These are phyloP conservation scores for Eufriesea mexicana DNA, from an alignment of 1,140 invertebrate species.

Conservation along the genomic window DNA sequence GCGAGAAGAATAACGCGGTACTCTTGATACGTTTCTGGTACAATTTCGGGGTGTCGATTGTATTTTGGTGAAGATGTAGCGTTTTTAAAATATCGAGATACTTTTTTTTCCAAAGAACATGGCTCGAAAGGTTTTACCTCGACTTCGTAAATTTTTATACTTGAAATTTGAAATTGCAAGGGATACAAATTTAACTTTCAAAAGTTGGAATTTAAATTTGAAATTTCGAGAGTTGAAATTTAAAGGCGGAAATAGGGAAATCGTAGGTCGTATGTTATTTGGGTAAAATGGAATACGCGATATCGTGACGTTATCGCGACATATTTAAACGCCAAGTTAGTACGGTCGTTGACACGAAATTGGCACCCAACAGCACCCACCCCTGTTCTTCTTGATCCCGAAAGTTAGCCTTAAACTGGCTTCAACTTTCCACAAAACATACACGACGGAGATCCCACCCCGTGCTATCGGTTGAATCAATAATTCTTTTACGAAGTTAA, in stretches of 20 bases:
- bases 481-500: slow-evolving; percentile 62
- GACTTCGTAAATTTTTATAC: too few relatives aligned
- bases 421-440: neutral
- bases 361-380: neutral
- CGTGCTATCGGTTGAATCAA: slow-evolving; percentile 49
- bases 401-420: neutral
- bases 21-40: too few relatives aligned
- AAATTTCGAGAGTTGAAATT: neutral
- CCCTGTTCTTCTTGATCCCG: neutral
- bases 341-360: neutral
- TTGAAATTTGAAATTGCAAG: too few relatives aligned
- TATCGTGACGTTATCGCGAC: too few relatives aligned
- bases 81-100: too few relatives aligned
- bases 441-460: neutral
- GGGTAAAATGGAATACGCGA: too few relatives aligned
- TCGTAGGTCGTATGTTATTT: too few relatives aligned
- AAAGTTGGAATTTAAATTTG: neutral
- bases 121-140: too few relatives aligned
- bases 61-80: too few relatives aligned
- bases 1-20: too few relatives aligned
- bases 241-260: neutral
- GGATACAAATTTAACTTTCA: neutral
- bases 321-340: neutral
- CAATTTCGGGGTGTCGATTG: too few relatives aligned
- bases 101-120: too few relatives aligned